A percentile compares a stretch with the other conserved stretches of the same genome.
Conservation (phyloP, 2,888 invertebrate genomes). For the Polyommatus iphigenia region DNA sequence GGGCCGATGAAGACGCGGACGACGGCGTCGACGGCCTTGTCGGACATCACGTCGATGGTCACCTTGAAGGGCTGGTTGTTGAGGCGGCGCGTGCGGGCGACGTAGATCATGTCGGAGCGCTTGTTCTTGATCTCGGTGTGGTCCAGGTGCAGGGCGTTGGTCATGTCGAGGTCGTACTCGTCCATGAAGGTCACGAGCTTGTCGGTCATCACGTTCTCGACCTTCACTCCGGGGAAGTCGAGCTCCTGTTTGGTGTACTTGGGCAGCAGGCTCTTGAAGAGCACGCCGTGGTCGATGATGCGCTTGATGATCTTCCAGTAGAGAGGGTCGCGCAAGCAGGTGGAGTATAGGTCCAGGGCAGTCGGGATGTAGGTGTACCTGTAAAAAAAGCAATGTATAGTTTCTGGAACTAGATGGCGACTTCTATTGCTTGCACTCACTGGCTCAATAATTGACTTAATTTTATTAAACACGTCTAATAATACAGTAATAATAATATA, state of each 20-base stretch:
- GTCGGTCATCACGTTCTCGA: constrained; percentile 82
- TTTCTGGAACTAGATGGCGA: not conserved
- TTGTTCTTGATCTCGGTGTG: constrained; percentile 71
- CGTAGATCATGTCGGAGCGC: constrained; percentile 67
- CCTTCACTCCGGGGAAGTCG: constrained; percentile 82
- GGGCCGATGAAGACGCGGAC: constrained; percentile 86
- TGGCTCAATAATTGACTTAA: not conserved
- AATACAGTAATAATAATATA: too few relatives aligned
- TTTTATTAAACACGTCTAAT: too few relatives aligned
- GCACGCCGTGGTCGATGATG: constrained; percentile 75
- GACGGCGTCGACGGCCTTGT: constrained; percentile 79
- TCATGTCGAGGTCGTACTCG: constrained; percentile 83
- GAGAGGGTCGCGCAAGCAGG: constrained; percentile 85
- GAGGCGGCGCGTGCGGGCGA: constrained; percentile 82
- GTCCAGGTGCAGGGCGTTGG: constrained; percentile 80
- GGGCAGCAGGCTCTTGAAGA: constrained; percentile 81
- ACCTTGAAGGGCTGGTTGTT: constrained; percentile 84
- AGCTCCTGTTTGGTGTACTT: constrained; percentile 82
- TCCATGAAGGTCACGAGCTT: constrained; percentile 86
- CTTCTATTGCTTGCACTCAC: not conserved
- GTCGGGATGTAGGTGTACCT: constrained; percentile 79
- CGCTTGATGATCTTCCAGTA: constrained; percentile 86
- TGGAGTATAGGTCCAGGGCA: constrained; percentile 82
- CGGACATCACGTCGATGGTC: constrained; percentile 78
- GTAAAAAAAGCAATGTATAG: constrained; percentile 38